Evolutionary conservation across 2,888 invertebrate species (phyloP), one percentile per base, ranked within the genome.

Genomic region (Teleiodes luculella): DNA sequence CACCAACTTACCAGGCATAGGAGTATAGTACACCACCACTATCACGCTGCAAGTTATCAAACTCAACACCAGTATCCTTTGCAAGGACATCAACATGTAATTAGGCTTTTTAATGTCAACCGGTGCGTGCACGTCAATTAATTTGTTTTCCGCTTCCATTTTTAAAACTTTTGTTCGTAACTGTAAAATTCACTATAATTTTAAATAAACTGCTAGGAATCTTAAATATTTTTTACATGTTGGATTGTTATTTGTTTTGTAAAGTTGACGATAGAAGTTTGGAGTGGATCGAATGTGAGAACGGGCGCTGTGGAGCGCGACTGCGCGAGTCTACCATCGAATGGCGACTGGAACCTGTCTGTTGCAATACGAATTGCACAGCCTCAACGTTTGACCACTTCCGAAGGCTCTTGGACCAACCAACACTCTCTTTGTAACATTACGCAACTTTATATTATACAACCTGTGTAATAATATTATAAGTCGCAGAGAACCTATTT

Each of bases 11-110:
- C 94, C 93, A 88, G 94, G 94, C 84, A 93, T 88, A 18, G 94
- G 94, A 46, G 94, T 93, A 58, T 93, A 91, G 76, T 94, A 92
- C 61, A 94, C 92, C 59, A 94, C 92, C 51, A 94, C 91, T 47
- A 93, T 83, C 56, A 94, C 94, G 66, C 93, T 92, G 16, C 91
- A 91, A 51, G 92, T 83, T 77, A 94, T 92, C 58, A 93, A 92
- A 67, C 91, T 83, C 67, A 94, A 87, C 70, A 94, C 91, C 18
- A 92, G 91, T 68, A 92, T 88, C 84, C 93, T 91, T 70, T 94
- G 91, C 73, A 93, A 85, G 84, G 92, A 90, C 86, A 90, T 84
- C n/a, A 86, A 76, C 86, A 85, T 88, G 76, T 90, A 90, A 75
- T 90, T 90, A n/a, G 88, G 89, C 66, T 86, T 89, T 64, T 74